phyloP scores from a whole-genome alignment of 2,888 invertebrate species.

The Lithophane ornitopus region DNA sequence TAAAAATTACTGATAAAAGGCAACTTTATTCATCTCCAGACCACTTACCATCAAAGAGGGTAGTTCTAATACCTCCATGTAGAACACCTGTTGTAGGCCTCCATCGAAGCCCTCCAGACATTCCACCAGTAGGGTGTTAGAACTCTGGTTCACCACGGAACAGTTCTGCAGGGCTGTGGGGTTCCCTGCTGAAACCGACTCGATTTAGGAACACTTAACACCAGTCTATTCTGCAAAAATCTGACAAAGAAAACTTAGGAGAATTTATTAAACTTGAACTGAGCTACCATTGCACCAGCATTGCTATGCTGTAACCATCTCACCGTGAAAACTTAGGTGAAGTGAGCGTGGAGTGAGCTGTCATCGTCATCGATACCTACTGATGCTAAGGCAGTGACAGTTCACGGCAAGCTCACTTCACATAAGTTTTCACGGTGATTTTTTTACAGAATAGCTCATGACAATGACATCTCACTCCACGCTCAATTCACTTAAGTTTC shows the following conservation, averaged over 20 bases:
- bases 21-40: not conserved
- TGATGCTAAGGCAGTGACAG: too few species aligned
- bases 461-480: too few species aligned
- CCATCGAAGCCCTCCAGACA: slow-evolving; percentile 96
- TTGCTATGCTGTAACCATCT: too few species aligned
- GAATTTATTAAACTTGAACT: too few species aligned
- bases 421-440: too few species aligned
- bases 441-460: too few species aligned
- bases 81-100: slow-evolving; percentile 95
- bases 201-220: slow-evolving; percentile 34
- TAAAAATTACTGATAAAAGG: not conserved
- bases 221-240: not conserved
- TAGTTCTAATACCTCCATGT: slow-evolving; percentile 94
- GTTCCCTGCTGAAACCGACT: slow-evolving; percentile 91
- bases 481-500: too few species aligned
- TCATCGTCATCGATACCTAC: too few species aligned
- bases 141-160: slow-evolving; percentile 95
- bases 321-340: too few species aligned
- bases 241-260: not conserved
- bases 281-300: too few species aligned
- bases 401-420: too few species aligned
- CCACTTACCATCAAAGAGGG: slow-evolving; percentile 89
- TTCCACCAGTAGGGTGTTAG: slow-evolving; percentile 91
- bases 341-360: too few species aligned
- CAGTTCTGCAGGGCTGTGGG: slow-evolving; percentile 96